These are phyloP conservation scores for Piaya cayana DNA, from an alignment of 2,113 vertebrate species.

Conservation along the genomic window DNA sequence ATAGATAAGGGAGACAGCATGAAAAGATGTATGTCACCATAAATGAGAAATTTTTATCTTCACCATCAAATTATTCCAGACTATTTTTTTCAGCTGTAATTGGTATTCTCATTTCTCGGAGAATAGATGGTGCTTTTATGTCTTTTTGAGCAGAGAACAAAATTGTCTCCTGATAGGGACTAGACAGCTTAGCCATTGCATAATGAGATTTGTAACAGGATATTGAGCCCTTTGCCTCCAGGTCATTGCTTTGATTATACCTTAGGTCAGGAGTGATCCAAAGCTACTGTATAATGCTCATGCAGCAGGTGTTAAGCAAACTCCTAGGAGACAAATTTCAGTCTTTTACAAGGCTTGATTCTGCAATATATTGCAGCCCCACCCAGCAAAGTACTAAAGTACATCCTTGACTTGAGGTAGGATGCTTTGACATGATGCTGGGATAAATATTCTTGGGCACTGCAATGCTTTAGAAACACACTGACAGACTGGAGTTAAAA, in stretches of 20 bases:
- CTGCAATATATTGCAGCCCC: background rate
- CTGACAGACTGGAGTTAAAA: background rate
- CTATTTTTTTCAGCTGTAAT: background rate
- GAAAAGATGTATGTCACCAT: background rate
- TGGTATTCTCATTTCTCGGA: slow-evolving; percentile 25
- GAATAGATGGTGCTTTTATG: slow-evolving; percentile 26
- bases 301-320: background rate
- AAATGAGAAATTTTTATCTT: slow-evolving; percentile 43
- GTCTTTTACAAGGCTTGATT: background rate
- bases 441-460: background rate
- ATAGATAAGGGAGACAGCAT: background rate
- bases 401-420: background rate
- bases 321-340: background rate
- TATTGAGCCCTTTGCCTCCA: slow-evolving; percentile 36
- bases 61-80: slow-evolving; percentile 7
- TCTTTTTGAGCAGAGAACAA: background rate
- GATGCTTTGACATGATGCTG: background rate
- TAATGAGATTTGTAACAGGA: slow-evolving; percentile 58
- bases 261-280: background rate
- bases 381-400: background rate
- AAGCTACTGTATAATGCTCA: background rate
- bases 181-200: background rate
- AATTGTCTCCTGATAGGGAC: background rate
- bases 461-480: background rate
- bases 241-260: slow-evolving; percentile 15